These are phyloP conservation scores for Paratilapia polleni DNA, from an alignment of 2,113 vertebrate species.

Conservation along the genomic window DNA sequence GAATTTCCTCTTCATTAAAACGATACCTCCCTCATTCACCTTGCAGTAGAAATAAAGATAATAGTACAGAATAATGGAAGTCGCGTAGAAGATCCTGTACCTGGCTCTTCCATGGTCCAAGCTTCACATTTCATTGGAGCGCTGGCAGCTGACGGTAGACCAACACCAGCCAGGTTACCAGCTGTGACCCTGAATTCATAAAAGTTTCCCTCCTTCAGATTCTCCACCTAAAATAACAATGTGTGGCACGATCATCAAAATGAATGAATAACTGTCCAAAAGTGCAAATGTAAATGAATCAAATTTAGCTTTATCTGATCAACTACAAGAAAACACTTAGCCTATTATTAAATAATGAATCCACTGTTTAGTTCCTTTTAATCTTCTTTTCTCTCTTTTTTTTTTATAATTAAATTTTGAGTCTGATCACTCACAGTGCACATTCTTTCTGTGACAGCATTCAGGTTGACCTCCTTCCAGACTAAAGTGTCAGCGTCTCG, in stretches of 20 bases:
- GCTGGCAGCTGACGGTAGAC: constrained; percentile 89
- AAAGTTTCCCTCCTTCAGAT: constrained; percentile 84
- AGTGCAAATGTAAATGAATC: neutral
- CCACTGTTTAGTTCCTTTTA: too few species aligned
- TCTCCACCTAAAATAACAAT: constrained; percentile 82
- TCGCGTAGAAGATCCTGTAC: constrained; percentile 64
- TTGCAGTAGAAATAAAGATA: neutral
- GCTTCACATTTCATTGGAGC: constrained; percentile 89
- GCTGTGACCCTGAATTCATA: constrained; percentile 94
- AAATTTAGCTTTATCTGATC: neutral
- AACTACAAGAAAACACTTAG: neutral
- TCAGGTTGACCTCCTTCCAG: constrained; percentile 91
- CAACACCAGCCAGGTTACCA: constrained; percentile 89
- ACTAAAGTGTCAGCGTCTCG: constrained; percentile 81
- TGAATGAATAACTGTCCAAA: neutral
- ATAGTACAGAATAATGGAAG: neutral
- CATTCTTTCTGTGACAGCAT: constrained; percentile 75
- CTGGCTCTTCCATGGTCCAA: constrained; percentile 91
- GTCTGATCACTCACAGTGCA: constrained; percentile 80
- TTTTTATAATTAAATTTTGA: fast-evolving
- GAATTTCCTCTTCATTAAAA: neutral
- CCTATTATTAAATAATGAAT: too few species aligned
- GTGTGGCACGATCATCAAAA: neutral
- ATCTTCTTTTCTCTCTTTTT: too few species aligned
- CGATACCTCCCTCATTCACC: neutral